Base-by-base conservation (phyloP, 1,140 invertebrate species). In the Coptotermes formosanus region DNA sequence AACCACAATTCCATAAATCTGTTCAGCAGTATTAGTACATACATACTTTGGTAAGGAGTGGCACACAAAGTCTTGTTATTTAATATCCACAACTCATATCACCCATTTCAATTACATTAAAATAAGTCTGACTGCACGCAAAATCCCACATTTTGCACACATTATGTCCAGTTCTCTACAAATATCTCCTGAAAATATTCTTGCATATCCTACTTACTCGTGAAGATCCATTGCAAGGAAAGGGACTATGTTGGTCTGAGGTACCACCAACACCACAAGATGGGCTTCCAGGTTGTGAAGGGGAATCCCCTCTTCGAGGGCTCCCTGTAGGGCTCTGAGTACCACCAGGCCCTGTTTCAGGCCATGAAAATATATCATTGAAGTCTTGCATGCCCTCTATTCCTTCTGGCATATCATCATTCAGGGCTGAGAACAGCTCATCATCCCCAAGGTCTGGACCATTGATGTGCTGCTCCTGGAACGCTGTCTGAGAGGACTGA, bases 401-500 rank as follows among this genome's bases (percentile, higher is more conserved):
- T 55, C 94, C 95, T 88, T 95, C 95, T 32, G 92, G 92, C 92
- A 96, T 95, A 88, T 94, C 92, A 87, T 95, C 94, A 81, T 94
- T 93, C 6, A 95, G 89, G 7, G 92, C 94, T 44, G 93, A 93
- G 87, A 96, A 93, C 45, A 97, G 91, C 88, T 95, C 95, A 88
- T 96, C 96, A 89, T 96, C 96, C 48, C 94, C 95, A 52, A 95
- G 89, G 88, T 95, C 95, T 84, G 94, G 94, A 88, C 94, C 95
- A 88, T 95, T 95, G 88, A 95, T 95, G 88, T 96, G 96, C 87
- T 95, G 94, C 89, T 96, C 95, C 91, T 96, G 94, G 92, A 97
- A 97, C 84, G 96, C 95, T 85, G 96, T 96, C 89, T 97, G 97
- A 83, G 96, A 96, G 32, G 96, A 97, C 96, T 97, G 88, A 38